Evolutionary conservation across 2,888 invertebrate species (phyloP).

Genomic region (Apamea sordens): DNA sequence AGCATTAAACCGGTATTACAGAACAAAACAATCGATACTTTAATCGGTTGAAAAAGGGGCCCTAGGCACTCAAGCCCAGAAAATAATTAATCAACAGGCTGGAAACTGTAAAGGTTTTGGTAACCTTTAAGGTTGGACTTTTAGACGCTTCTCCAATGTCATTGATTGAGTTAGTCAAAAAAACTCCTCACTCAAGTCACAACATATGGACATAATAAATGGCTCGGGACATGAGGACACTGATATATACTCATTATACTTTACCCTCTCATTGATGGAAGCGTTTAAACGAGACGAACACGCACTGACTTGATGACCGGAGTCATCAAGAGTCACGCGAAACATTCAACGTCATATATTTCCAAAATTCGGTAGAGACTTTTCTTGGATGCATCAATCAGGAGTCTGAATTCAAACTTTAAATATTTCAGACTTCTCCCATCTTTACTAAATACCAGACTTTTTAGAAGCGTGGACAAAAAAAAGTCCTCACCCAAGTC

Average conservation of each 20-base stretch:
- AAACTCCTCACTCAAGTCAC: background rate
- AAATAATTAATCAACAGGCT: background rate
- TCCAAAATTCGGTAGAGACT: background rate
- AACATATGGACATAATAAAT: background rate
- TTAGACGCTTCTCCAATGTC: too few species aligned
- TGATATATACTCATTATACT: background rate
- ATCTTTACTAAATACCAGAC: constrained; percentile 1
- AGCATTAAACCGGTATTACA: constrained; percentile 26
- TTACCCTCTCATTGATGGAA: background rate
- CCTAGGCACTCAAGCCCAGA: background rate
- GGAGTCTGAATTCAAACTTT: background rate
- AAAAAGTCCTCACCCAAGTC: constrained; percentile 35
- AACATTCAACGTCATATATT: background rate
- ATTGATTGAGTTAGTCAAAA: background rate
- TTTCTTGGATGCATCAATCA: background rate
- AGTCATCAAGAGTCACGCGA: background rate
- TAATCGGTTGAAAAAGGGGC: background rate
- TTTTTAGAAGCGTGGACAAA: constrained; percentile 22
- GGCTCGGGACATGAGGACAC: too few species aligned
- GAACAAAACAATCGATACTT: constrained; percentile 8
- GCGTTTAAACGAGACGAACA: background rate
- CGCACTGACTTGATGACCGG: background rate
- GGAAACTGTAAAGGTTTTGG: background rate
- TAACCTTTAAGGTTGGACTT: background rate
- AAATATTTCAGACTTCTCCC: background rate